These are phyloP conservation scores for Lordiphosa fenestrarum DNA, from an alignment of 2,888 invertebrate genomes.

Conservation along the genomic window DNA sequence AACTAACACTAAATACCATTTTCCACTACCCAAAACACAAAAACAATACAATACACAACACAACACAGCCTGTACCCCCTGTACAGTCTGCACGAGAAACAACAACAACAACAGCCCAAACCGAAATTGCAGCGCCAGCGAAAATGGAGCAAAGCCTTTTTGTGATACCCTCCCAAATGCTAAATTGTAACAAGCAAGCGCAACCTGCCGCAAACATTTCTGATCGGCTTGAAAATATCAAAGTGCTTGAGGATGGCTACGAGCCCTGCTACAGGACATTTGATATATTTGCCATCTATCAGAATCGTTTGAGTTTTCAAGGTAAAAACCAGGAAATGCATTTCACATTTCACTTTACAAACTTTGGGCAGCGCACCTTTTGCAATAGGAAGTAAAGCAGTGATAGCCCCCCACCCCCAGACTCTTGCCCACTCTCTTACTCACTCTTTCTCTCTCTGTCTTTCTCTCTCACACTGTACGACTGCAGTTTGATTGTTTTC, in stretches of 20 bases:
- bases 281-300: conserved; percentile 77
- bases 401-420: no score
- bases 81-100: conserved; percentile 53
- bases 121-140: conserved; percentile 24
- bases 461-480: conserved; percentile 9
- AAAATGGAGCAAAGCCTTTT: conserved; percentile 64
- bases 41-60: conserved; percentile 16
- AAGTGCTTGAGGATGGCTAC: conserved; percentile 53
- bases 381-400: conserved; percentile 12
- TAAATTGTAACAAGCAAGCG: conserved; percentile 43
- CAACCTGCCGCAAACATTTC: conserved; percentile 45
- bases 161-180: conserved; percentile 67
- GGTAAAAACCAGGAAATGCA: conserved; percentile 66
- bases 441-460: conserved; percentile 2
- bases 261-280: conserved; percentile 77
- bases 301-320: conserved; percentile 77
- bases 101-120: conserved; percentile 37
- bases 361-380: conserved; percentile 34
- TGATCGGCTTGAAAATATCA: conserved; percentile 47
- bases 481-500: no score
- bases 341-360: conserved; percentile 36
- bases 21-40: conserved; percentile 53
- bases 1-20: conserved; percentile 69
- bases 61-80: conserved; percentile 21
- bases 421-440: conserved; percentile 18